Evolutionary conservation across 2,113 vertebrate species (phyloP).

Genomic region (Calidris pugnax): DNA sequence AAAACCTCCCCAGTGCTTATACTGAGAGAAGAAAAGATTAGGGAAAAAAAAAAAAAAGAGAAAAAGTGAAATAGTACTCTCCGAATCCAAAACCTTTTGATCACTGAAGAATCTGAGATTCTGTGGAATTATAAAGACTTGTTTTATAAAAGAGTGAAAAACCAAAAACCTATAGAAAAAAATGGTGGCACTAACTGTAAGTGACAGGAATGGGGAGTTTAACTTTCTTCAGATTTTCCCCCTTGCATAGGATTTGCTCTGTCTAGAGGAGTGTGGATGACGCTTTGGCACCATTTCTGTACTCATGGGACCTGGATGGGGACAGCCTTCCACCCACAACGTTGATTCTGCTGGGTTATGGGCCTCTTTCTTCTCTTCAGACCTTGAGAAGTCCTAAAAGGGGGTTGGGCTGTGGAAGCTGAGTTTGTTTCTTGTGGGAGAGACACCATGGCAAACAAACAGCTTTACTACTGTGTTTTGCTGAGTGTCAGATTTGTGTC

Average conservation of each 20-base stretch:
- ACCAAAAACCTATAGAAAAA: not conserved
- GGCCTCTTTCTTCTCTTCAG: not conserved
- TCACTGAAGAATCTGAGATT: not conserved
- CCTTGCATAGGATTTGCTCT: not conserved
- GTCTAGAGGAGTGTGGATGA: not conserved
- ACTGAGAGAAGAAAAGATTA: not conserved
- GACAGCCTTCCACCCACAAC: not conserved
- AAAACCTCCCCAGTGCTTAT: not conserved
- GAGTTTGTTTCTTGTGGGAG: not conserved
- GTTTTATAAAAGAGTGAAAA: not conserved
- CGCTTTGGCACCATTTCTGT: not conserved
- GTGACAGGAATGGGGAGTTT: not conserved
- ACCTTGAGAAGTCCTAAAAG: not conserved
- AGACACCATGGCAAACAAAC: rapidly evolving
- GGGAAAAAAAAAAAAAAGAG: not conserved
- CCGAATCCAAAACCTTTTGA: not conserved
- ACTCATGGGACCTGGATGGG: rapidly evolving
- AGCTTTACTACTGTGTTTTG: not conserved
- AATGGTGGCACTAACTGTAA: not conserved
- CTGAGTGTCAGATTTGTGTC: not conserved
- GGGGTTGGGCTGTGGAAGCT: rapidly evolving
- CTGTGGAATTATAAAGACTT: not conserved
- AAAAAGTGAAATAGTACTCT: not conserved
- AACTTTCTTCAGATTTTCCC: not conserved
- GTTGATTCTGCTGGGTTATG: not conserved